These are phyloP conservation scores for Semnornis frantzii DNA, from an alignment of 2,113 vertebrate genomes.

Conservation along the genomic window DNA sequence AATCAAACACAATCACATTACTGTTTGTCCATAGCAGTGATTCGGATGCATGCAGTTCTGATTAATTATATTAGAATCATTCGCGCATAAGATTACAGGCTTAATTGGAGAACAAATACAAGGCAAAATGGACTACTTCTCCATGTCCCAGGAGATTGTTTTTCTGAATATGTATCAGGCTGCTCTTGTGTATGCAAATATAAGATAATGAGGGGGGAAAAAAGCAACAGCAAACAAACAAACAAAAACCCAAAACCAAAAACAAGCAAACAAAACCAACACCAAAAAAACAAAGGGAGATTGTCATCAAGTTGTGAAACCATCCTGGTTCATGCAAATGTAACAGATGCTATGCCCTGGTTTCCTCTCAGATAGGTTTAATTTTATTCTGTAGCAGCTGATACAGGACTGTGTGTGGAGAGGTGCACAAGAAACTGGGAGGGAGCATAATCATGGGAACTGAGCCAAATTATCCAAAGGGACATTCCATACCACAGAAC, in stretches of 20 bases:
- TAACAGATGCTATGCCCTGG: conserved; percentile 19
- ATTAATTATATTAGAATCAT: conserved; percentile 35
- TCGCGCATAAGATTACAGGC: conserved; percentile 15
- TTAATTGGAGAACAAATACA: conserved; percentile 49
- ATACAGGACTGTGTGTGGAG: background rate
- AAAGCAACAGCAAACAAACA: too few species aligned
- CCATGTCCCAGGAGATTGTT: conserved; percentile 7
- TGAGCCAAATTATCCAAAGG: background rate
- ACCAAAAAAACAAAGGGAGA: background rate
- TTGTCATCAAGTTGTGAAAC: conserved; percentile 43
- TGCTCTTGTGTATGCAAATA: background rate
- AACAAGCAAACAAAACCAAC: too few species aligned
- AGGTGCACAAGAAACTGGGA: background rate
- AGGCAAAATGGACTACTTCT: conserved; percentile 42
- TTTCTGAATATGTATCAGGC: conserved; percentile 31
- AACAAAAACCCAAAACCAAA: too few species aligned
- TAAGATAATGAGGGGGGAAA: background rate
- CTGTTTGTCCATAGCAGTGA: background rate
- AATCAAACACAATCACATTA: background rate
- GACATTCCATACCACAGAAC: background rate
- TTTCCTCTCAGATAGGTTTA: background rate
- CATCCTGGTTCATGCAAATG: conserved; percentile 33
- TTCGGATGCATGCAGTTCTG: background rate
- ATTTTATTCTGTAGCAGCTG: background rate
- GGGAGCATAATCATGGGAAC: background rate